phyloP scores from a whole-genome alignment of 35 echinoderm and acorn worm genomes.

The Patiria miniata region DNA sequence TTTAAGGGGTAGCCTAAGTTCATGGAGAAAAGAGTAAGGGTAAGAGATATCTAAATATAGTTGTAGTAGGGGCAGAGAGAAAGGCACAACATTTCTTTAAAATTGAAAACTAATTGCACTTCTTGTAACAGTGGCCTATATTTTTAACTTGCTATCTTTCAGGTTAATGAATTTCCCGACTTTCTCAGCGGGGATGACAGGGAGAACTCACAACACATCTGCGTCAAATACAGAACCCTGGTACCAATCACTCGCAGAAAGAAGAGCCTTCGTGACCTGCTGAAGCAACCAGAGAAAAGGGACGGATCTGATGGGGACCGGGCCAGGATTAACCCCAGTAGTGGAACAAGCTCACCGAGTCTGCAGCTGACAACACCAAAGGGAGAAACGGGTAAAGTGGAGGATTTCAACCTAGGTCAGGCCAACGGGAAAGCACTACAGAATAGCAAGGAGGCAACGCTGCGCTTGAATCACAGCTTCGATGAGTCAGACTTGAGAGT shows the following conservation, averaged over 20 bases:
- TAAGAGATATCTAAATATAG: too few species aligned
- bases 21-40: too few species aligned
- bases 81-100: too few species aligned
- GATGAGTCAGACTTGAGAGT: slow-evolving; percentile 64
- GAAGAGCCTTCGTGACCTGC: neutral
- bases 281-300: slow-evolving; percentile 30
- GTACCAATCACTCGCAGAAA: slow-evolving; percentile 33
- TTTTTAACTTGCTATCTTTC: slow-evolving; percentile 18
- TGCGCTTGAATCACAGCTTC: slow-evolving; percentile 59
- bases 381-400: slow-evolving; percentile 23
- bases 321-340: slow-evolving; percentile 12
- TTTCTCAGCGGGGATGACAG: slow-evolving; percentile 94
- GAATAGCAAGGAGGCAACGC: neutral
- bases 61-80: too few species aligned
- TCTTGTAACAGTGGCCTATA: too few species aligned
- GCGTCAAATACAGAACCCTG: slow-evolving; percentile 57
- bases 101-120: too few species aligned
- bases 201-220: slow-evolving; percentile 89
- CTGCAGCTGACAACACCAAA: slow-evolving; percentile 40
- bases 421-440: neutral
- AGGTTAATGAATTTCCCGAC: slow-evolving; percentile 98
- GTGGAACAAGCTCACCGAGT: slow-evolving; percentile 16
- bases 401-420: neutral
- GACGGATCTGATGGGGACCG: slow-evolving; percentile 4
- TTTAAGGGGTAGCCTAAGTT: too few species aligned